Percentiles rank a stretch among this genome's conserved stretches.
Conservation (phyloP, 2,113 vertebrate genomes). For the Mesitornis unicolor region DNA sequence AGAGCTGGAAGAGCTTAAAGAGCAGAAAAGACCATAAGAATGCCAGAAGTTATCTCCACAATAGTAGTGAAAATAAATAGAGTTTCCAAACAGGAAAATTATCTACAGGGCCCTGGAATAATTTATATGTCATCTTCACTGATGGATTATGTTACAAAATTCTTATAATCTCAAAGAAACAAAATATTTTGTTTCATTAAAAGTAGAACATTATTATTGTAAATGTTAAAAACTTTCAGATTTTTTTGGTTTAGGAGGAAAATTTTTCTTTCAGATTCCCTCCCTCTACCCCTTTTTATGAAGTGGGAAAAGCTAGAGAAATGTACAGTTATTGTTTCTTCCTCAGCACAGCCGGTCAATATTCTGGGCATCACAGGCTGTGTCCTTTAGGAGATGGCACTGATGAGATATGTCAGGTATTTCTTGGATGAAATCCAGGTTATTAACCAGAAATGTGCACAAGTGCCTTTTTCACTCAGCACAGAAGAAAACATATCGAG, state of each 20-base stretch:
- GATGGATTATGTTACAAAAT: not conserved
- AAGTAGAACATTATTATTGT: not conserved
- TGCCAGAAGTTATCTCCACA: not conserved
- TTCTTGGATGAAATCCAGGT: not conserved
- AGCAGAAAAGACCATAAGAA: not conserved
- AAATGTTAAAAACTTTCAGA: not conserved
- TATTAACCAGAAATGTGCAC: not conserved
- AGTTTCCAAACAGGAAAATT: not conserved
- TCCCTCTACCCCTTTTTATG: not conserved
- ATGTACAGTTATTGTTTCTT: not conserved
- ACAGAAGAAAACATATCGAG: rapidly evolving
- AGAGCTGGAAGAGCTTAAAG: not conserved
- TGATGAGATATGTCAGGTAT: not conserved
- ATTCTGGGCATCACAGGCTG: not conserved
- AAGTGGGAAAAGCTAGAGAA: not conserved
- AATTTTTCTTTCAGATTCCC: not conserved
- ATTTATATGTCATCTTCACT: not conserved
- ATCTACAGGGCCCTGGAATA: not conserved
- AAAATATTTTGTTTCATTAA: not conserved
- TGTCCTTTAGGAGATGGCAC: not conserved
- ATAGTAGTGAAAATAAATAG: not conserved
- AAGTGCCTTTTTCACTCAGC: not conserved
- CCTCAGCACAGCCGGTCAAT: not conserved
- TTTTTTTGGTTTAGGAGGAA: not conserved
- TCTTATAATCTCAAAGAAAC: not conserved